Percentiles rank a stretch among this genome's conserved stretches.
phyloP scores from a whole-genome alignment of 2,113 vertebrate species.

The Aptenodytes patagonicus region DNA sequence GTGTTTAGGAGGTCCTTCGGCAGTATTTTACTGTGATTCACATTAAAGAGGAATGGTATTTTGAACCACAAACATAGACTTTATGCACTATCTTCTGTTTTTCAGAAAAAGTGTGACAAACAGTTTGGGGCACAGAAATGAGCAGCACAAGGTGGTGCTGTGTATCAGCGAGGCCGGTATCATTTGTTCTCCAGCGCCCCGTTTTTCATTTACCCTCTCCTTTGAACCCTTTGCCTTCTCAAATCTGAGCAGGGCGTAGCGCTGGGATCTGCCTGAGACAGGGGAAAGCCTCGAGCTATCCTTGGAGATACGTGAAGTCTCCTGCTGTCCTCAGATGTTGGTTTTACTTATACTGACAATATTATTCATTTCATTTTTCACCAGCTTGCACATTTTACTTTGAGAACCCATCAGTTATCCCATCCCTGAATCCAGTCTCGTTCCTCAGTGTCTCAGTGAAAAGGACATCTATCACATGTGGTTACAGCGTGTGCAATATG shows the following conservation, averaged over 20 bases:
- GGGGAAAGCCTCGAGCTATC: background rate
- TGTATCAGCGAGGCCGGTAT: background rate
- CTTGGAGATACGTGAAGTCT: background rate
- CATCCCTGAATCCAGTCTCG: background rate
- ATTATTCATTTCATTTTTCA: background rate
- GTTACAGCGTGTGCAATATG: rapidly evolving
- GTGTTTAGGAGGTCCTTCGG: background rate
- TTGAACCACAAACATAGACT: background rate
- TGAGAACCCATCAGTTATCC: background rate
- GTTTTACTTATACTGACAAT: background rate
- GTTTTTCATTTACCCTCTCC: background rate
- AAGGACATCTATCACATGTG: rapidly evolving
- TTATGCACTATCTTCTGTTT: background rate
- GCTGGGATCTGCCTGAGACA: background rate
- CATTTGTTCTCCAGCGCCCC: background rate
- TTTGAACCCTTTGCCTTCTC: background rate
- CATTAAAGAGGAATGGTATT: background rate
- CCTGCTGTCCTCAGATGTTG: background rate
- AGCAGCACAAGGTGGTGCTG: background rate
- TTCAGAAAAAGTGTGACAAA: background rate
- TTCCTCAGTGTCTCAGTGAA: background rate
- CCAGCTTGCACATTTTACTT: background rate
- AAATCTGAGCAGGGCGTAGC: background rate
- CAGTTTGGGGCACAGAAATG: background rate
- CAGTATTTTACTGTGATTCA: background rate